Base-by-base conservation (phyloP, 1,140 invertebrate species). In the Geopemphigus sp. region DNA sequence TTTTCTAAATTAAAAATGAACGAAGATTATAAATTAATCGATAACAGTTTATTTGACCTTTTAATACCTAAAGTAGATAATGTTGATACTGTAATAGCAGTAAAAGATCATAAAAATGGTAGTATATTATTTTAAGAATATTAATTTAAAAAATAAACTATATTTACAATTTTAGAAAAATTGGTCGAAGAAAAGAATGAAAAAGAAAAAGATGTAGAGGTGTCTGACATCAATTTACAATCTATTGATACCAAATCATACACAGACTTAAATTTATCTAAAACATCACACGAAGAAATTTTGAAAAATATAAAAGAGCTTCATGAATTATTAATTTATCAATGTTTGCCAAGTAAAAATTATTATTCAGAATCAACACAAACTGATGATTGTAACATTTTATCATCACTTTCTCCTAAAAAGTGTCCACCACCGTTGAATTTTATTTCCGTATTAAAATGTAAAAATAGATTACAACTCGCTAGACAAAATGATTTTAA, bases 401-500 rank as follows among this genome's bases (percentile, higher is more conserved):
- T 59, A 24, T 57, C 45, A 57, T 22, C 53, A 59, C 29, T 24
- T 6, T 24, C 72, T 57, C 24, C n/a, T 24, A 59, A 74, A 59
- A 15, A 5, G 39, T 53, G 12, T 11, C 54, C 72, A 39, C 72
- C 53, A 11, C 32, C 70, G 15, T 32, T 57, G 54, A 74, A 45
- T 74, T 74, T 59, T 74, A 57, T 57, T 57, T 74, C 72, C 17
- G 32, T 74, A 45, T 45, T 74, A 45, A 74, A 74, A 39, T 74
- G 32, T 74, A 74, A 74, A 59, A 10, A 39, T 17, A 32, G 24
- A 45, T 50, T 59, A 22, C 26, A 39, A 74, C 54, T 32, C 39
- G 15, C 32, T 59, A 29, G 57, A 74, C n/a, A 74, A 10, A 39
- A 56, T 17, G 14, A 57, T 39, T 74, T 59, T 12, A 1, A 74